These are phyloP conservation scores for Pachliopta kotzebuea DNA, from an alignment of 2,888 invertebrate species.

Conservation along the genomic window DNA sequence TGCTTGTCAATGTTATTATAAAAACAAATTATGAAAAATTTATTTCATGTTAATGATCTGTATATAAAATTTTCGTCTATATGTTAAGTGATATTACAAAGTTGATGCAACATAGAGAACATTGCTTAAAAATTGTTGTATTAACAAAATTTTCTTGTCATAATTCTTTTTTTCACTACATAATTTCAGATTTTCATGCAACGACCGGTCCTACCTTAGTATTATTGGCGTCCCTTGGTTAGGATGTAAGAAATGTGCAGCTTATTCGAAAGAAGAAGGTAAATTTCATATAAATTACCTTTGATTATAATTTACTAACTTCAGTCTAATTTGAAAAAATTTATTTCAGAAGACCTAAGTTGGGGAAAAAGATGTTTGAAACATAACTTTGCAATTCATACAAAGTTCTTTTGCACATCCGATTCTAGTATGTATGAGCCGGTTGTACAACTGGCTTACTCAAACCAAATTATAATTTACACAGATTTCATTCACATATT, in stretches of 20 bases:
- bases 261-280: conserved; percentile 75
- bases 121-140: too few species aligned
- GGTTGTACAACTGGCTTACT: conserved; percentile 84
- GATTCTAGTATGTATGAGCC: conserved; percentile 90
- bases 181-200: conserved; percentile 72
- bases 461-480: conserved; percentile 89
- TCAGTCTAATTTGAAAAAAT: neutral
- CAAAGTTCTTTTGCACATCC: conserved; percentile 93
- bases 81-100: too few species aligned
- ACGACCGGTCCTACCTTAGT: conserved; percentile 75
- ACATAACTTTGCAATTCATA: conserved; percentile 95
- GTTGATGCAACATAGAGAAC: too few species aligned
- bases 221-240: conserved; percentile 81
- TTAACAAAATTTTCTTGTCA: too few species aligned
- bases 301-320: neutral
- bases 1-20: too few species aligned
- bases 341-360: conserved; percentile 74
- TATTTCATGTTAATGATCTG: too few species aligned
- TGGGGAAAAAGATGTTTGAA: conserved; percentile 88
- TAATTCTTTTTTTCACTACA: conserved; percentile 20
- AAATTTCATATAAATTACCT: conserved; percentile 33
- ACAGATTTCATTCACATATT: conserved; percentile 93
- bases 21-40: too few species aligned
- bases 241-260: conserved; percentile 82
- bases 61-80: too few species aligned